phyloP scores from a whole-genome alignment of 2,113 vertebrate species.

The Myiozetetes cayanensis region DNA sequence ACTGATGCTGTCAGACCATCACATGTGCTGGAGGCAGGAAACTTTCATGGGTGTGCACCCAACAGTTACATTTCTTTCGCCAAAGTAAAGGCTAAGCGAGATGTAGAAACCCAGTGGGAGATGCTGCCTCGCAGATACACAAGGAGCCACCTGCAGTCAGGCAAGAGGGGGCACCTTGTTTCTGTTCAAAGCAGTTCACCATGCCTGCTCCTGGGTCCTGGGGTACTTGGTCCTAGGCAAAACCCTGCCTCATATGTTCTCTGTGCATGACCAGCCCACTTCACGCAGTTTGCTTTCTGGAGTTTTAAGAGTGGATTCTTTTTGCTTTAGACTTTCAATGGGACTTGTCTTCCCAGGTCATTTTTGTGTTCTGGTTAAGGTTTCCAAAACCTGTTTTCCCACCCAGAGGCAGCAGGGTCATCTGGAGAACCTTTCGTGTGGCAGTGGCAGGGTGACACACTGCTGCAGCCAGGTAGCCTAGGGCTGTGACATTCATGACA shows the following conservation, averaged over 20 bases:
- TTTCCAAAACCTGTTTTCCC: background rate
- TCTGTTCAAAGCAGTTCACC: background rate
- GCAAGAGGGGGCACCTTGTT: background rate
- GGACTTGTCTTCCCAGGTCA: background rate
- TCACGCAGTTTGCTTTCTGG: background rate
- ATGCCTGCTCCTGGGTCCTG: background rate
- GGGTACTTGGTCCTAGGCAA: background rate
- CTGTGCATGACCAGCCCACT: no score
- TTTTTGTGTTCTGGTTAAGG: background rate
- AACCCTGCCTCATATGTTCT: fast-evolving
- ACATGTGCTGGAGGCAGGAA: background rate
- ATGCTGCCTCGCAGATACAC: background rate
- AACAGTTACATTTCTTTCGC: background rate
- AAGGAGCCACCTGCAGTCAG: background rate
- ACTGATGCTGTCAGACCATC: background rate
- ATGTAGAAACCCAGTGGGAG: background rate
- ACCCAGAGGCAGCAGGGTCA: background rate
- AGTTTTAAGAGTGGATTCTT: background rate
- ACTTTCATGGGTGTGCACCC: background rate
- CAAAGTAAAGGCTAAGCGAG: background rate
- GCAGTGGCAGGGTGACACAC: background rate
- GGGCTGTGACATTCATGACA: background rate
- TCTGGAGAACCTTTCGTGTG: background rate
- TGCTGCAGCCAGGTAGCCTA: background rate
- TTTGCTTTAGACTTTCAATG: background rate